phyloP scores from a whole-genome alignment of 2,888 invertebrate genomes.

The Periphyllus acericola region DNA sequence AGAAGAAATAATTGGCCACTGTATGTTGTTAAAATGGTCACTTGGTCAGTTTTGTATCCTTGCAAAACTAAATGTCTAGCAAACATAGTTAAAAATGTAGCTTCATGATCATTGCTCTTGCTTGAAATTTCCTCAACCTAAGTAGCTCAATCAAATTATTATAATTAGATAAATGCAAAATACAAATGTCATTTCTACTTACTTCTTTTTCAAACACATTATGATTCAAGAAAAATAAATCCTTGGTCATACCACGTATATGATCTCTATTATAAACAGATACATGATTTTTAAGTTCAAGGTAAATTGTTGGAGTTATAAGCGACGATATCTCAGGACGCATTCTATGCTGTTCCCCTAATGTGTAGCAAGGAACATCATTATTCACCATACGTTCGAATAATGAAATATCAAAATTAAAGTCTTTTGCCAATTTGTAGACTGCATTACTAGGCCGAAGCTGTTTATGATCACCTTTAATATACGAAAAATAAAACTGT shows the following conservation, averaged over 20 bases:
- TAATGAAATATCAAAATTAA: conserved; percentile 70
- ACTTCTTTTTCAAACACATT: conserved; percentile 72
- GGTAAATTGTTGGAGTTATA: conserved; percentile 76
- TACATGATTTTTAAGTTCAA: conserved; percentile 72
- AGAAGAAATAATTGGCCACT: conserved; percentile 73
- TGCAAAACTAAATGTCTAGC: conserved; percentile 74
- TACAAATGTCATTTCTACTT: conserved; percentile 61
- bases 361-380: conserved; percentile 67
- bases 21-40: conserved; percentile 81
- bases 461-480: conserved; percentile 83
- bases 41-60: conserved; percentile 72
- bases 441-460: conserved; percentile 72
- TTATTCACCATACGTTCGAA: conserved; percentile 71
- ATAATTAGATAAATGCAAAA: background rate
- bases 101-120: conserved; percentile 75
- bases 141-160: conserved; percentile 14
- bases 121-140: conserved; percentile 71
- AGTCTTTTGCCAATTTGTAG: conserved; percentile 68
- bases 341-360: conserved; percentile 70
- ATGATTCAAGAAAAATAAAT: conserved; percentile 78
- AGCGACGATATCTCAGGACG: conserved; percentile 68
- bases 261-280: conserved; percentile 71
- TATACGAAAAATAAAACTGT: too few species aligned
- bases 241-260: conserved; percentile 73
- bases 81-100: conserved; percentile 73